Conservation (phyloP, 1,140 invertebrate genomes). For the Trissolcus basalis region DNA sequence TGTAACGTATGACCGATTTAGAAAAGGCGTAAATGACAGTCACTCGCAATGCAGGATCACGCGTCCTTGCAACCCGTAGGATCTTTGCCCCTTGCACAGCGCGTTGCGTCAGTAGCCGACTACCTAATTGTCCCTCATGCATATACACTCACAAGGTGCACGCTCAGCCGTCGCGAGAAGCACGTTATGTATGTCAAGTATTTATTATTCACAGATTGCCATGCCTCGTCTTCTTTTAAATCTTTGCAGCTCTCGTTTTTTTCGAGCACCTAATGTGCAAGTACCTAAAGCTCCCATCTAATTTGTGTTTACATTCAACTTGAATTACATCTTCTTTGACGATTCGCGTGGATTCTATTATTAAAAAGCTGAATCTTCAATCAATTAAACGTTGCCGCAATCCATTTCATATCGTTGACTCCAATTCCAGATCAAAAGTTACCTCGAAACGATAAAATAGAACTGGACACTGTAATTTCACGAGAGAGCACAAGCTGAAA, state of each 20-base stretch:
- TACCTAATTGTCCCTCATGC: slow-evolving; percentile 57
- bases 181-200: slow-evolving; percentile 55
- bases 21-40: slow-evolving; percentile 65
- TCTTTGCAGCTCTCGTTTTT: slow-evolving; percentile 14
- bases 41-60: slow-evolving; percentile 58
- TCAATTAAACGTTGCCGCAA: too few relatives aligned
- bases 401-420: too few relatives aligned
- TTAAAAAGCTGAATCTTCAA: too few relatives aligned
- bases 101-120: slow-evolving; percentile 61
- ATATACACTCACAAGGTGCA: slow-evolving; percentile 30
- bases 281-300: slow-evolving; percentile 16
- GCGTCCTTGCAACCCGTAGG: slow-evolving; percentile 66
- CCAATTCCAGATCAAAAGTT: too few relatives aligned
- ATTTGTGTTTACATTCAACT: slow-evolving; percentile 11
- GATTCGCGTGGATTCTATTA: not conserved
- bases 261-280: slow-evolving; percentile 6
- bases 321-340: not conserved
- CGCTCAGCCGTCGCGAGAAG: slow-evolving; percentile 30
- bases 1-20: slow-evolving; percentile 61
- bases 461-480: too few relatives aligned
- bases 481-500: too few relatives aligned
- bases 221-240: slow-evolving; percentile 24
- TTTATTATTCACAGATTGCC: slow-evolving; percentile 54
- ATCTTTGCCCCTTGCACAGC: slow-evolving; percentile 70
- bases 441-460: too few relatives aligned